Conservation (phyloP, 2,888 invertebrate genomes). For the Phasia obesa region DNA sequence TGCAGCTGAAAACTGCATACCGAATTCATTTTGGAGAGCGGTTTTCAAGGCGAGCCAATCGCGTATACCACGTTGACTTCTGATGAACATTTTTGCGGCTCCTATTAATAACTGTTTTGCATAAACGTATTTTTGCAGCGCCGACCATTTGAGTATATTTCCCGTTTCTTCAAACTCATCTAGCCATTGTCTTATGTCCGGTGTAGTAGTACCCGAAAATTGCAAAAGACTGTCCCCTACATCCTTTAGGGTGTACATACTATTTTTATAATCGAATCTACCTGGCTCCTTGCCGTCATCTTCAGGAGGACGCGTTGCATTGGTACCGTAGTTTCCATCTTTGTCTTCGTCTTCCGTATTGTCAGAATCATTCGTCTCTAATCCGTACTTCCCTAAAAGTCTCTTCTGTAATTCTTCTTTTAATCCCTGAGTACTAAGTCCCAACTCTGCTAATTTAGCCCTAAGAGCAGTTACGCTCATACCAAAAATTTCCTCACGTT, state of each 20-base stretch:
- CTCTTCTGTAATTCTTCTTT: neutral
- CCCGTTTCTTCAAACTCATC: conserved; percentile 48
- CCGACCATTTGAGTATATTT: conserved; percentile 40
- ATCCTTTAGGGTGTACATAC: conserved; percentile 46
- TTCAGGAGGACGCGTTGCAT: neutral
- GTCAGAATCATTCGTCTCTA: no score
- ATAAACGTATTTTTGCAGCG: neutral
- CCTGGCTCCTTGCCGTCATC: neutral
- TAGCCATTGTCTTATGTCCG: conserved; percentile 37
- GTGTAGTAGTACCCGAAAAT: conserved; percentile 29
- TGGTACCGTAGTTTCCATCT: no score
- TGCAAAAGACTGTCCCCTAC: conserved; percentile 31
- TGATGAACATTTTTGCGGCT: conserved; percentile 17
- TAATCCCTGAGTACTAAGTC: neutral
- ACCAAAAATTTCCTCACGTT: neutral
- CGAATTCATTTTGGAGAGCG: no score
- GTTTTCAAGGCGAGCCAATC: no score
- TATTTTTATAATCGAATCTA: neutral
- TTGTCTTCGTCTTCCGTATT: no score
- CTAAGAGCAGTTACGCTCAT: neutral
- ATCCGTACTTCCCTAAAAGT: neutral
- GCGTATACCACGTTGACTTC: conserved; percentile 33
- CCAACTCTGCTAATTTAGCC: neutral
- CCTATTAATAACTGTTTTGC: conserved; percentile 44
- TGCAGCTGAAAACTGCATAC: no score